phyloP scores from a whole-genome alignment of 2,888 invertebrate genomes.

The Holacanthella duospinosa region DNA sequence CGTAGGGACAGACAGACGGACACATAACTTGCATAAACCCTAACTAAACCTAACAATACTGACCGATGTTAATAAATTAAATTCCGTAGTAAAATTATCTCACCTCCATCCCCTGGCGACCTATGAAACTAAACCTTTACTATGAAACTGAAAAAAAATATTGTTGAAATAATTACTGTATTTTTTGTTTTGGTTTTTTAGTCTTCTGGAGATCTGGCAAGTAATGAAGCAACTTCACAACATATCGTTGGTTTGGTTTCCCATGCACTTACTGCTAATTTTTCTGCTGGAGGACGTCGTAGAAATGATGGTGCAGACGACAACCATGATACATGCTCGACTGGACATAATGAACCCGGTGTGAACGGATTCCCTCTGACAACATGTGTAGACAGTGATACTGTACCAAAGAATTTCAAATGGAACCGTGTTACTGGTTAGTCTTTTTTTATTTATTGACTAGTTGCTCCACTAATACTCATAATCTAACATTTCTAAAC shows the following conservation, averaged over 20 bases:
- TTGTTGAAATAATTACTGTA: not conserved
- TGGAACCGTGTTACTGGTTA: conserved; percentile 28
- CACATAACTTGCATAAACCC: too few species aligned
- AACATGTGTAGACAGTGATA: conserved; percentile 9
- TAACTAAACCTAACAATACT: too few species aligned
- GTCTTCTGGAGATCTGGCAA: conserved; percentile 70
- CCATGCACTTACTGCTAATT: conserved; percentile 24
- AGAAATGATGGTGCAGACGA: not conserved
- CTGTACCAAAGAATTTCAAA: conserved; percentile 14
- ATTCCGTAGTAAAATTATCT: not conserved
- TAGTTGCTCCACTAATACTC: too few species aligned
- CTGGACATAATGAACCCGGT: conserved; percentile 10
- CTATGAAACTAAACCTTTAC: not conserved
- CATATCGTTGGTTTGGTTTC: conserved; percentile 19
- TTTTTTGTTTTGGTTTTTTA: conserved; percentile 38
- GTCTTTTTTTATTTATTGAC: too few species aligned
- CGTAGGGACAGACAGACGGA: too few species aligned
- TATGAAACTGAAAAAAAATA: too few species aligned
- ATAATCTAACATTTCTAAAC: too few species aligned
- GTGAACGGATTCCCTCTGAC: conserved; percentile 4
- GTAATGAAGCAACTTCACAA: conserved; percentile 23
- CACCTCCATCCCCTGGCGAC: not conserved
- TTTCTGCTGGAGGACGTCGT: conserved; percentile 9
- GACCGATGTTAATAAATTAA: not conserved
- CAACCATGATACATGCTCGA: not conserved